Base-by-base conservation (phyloP, 2,113 vertebrate genomes). In the Platysteira castanea region DNA sequence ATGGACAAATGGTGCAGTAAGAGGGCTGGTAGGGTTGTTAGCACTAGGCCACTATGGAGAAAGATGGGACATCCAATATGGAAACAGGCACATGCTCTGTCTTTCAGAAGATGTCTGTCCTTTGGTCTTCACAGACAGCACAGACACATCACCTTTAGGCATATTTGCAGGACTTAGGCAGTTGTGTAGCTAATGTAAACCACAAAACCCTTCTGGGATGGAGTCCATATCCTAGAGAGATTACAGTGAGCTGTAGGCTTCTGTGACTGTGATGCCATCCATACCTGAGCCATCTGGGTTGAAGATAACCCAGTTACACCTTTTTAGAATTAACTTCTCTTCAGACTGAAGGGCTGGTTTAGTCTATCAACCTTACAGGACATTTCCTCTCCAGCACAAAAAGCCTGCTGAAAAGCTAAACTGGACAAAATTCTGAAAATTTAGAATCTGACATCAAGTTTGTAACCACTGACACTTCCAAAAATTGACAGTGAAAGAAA, bases 81-180 rank as follows among this genome's bases (percentile, higher is more conserved):
- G 24, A 71, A 85, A 85, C 6, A 15, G 2, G 13, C 7, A n/a
- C 11, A 21, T 33, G 23, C 3, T 20, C 3, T 19, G 6, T 37
- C 24, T 68, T 78, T 82, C 30, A 63, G 64, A 92, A 77, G 11
- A 54, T 19, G 1, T 33, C 13, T 75, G 8, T 10, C 15, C 30
- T 47, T 84, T 33, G 15, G 21, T 67, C 5, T 30, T 5, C 15
- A 28, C 15, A 52, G 16, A 4, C 4, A 11, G 11, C n/a, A 21
- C 2, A 49, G 49, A 31, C 37, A 44, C 0, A 1, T 44, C 9
- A 31, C 9, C 1, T 84, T 61, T 24, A 74, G 46, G 9, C 12
- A 30, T 37, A 31, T 61, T 59, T 73, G 13, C 17, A 64, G 24
- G 27, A 10, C 28, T 35, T 60, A 23, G 39, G 24, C 11, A 24